Base-by-base conservation (phyloP, 2,113 vertebrate genomes). In the Laticauda laticaudata region DNA sequence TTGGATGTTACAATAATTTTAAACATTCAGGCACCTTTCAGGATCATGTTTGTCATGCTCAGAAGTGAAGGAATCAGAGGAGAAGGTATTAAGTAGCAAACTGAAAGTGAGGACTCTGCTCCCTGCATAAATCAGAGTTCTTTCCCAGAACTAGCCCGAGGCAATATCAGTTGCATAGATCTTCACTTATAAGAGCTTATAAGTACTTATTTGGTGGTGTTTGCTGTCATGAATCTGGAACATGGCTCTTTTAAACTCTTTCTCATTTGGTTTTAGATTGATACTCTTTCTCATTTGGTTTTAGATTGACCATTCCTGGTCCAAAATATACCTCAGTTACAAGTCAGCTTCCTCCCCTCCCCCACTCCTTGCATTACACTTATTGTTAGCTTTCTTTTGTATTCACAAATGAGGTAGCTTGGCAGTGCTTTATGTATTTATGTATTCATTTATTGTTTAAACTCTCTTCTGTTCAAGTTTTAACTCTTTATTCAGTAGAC, bases 11-110 rank as follows among this genome's bases (percentile, higher is more conserved):
- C 51, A 88, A 39, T 89, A n/a, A 81, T 89, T 92, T 89, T 81
- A 54, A 89, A 88, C 61, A 92, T 56, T 89, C 29, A 55, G 87
- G 24, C 34, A 55, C 87, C 51, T 92, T 43, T 89, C 23, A 23
- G 75, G 61, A n/a, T 88, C 91, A 81, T 43, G 34, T 89, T 89
- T 75, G 91, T 39, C 87, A 88, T 89, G 59, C 87, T 92, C 87
- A 75, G 26, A 61, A 55, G 14, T 8, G 53, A 29, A 45, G 34
- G 59, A 75, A 69, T 88, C 26, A 54, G 55, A 51, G 59, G 15
- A 75, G 48, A 86, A 56, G 34, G 90, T 54, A n/a, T 75, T 91
- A 91, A 75, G 34, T 26, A 18, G 90, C 69, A 91, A 91, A 15
- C 51, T 56, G 21, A 39, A 89, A 89, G 88, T 61, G 51, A 85